Conservation (phyloP, 1,140 invertebrate genomes). For the Anadara kagoshimensis region DNA sequence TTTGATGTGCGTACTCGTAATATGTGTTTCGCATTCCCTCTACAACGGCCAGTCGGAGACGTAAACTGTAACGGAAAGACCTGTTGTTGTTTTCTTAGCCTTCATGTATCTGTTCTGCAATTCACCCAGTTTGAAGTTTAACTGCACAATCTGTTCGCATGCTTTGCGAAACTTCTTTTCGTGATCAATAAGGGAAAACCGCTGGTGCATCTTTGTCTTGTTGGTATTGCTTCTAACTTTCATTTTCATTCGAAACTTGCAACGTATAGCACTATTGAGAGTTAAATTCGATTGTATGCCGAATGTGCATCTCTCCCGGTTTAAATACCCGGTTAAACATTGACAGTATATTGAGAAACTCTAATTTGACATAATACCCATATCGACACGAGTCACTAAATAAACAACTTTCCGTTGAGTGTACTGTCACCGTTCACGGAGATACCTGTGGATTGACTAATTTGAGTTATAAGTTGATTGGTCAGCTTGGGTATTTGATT, state of each 20-base stretch:
- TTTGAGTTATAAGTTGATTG: too few relatives aligned
- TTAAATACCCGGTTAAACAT: too few relatives aligned
- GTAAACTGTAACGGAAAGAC: slow-evolving; percentile 61
- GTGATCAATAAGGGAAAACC: slow-evolving; percentile 9
- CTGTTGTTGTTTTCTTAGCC: slow-evolving; percentile 50
- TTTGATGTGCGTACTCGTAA: slow-evolving; percentile 63
- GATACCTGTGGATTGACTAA: too few relatives aligned
- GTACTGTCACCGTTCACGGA: too few relatives aligned
- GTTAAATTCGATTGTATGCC: too few relatives aligned
- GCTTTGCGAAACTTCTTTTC: slow-evolving; percentile 50
- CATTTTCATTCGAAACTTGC: not conserved
- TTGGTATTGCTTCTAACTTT: not conserved
- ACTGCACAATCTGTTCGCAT: slow-evolving; percentile 61
- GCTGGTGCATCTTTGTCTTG: not conserved
- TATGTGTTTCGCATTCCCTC: slow-evolving; percentile 66
- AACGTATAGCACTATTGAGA: too few relatives aligned
- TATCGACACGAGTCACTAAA: too few relatives aligned
- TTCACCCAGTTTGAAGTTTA: slow-evolving; percentile 56
- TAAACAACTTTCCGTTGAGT: too few relatives aligned
- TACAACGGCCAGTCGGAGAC: slow-evolving; percentile 60
- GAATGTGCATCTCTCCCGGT: too few relatives aligned
- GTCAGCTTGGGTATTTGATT: too few relatives aligned
- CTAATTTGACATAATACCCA: too few relatives aligned
- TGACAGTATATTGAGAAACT: too few relatives aligned
- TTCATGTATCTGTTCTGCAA: slow-evolving; percentile 58